Evolutionary conservation across 2,888 invertebrate genomes (phyloP).

Genomic region (Apoda limacodes): DNA sequence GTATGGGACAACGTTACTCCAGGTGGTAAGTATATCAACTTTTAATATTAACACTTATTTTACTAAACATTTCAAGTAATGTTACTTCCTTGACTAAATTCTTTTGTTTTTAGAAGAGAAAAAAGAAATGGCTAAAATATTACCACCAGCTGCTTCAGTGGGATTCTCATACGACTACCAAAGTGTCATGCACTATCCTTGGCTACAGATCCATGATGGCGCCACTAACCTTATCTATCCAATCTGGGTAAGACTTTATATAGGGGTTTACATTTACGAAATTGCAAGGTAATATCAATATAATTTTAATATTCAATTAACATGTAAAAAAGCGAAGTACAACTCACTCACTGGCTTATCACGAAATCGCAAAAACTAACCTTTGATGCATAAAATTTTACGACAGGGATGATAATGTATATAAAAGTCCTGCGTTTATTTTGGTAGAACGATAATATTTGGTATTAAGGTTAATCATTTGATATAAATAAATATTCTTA

Average conservation of each 20-base stretch:
- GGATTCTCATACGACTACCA: conserved; percentile 56
- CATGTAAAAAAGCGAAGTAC: no score
- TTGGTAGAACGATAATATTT: no score
- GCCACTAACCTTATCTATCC: conserved; percentile 55
- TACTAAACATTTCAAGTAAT: not conserved
- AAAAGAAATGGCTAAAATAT: conserved; percentile 33
- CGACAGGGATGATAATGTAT: no score
- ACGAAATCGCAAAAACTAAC: no score
- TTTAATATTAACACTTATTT: not conserved
- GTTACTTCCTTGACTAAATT: not conserved
- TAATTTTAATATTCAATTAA: not conserved
- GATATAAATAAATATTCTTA: no score
- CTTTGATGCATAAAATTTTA: no score
- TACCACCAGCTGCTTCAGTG: conserved; percentile 44
- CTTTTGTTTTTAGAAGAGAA: conserved; percentile 30
- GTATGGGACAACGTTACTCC: conserved; percentile 43
- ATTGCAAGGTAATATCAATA: conserved; percentile 1
- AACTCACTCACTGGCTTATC: no score
- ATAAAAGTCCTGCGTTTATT: no score
- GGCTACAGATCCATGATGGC: conserved; percentile 55
- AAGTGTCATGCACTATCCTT: conserved; percentile 61
- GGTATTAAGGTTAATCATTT: no score
- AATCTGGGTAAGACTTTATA: conserved; percentile 42
- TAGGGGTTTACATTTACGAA: no score
- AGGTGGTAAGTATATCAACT: conserved; percentile 25